Conservation (phyloP, 2,797 vertebrate species). For the Argya squamiceps region DNA sequence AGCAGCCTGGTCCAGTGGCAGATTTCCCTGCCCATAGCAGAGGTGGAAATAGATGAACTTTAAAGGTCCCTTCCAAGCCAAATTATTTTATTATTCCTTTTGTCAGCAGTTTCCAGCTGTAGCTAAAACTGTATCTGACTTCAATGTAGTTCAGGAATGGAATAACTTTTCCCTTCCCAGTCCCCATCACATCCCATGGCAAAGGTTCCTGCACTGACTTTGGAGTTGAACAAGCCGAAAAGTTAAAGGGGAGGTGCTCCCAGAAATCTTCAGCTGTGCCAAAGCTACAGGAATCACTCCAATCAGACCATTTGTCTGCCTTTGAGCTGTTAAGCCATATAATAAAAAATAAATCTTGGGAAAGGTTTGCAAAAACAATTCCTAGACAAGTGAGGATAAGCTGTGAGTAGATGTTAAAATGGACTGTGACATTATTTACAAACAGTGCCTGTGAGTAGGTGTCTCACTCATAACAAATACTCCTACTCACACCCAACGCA, state of each 20-base stretch:
- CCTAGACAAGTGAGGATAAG: not conserved
- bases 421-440: not conserved
- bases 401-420: not conserved
- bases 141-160: not conserved
- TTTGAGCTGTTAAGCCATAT: not conserved
- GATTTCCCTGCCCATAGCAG: not conserved
- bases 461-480: not conserved
- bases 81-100: not conserved
- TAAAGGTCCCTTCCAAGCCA: not conserved
- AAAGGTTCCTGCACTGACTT: not conserved
- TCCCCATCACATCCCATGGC: not conserved
- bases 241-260: rapidly evolving
- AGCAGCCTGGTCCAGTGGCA: not conserved
- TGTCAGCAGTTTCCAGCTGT: not conserved
- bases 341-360: not conserved
- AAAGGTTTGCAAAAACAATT: not conserved
- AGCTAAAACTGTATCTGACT: not conserved
- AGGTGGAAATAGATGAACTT: not conserved
- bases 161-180: not conserved
- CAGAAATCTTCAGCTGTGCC: not conserved
- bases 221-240: not conserved
- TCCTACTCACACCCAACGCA: not conserved
- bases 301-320: not conserved
- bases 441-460: not conserved
- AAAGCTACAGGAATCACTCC: not conserved